Evolutionary conservation across 2,113 vertebrate genomes (phyloP).

Genomic region (Isichthys henryi): DNA sequence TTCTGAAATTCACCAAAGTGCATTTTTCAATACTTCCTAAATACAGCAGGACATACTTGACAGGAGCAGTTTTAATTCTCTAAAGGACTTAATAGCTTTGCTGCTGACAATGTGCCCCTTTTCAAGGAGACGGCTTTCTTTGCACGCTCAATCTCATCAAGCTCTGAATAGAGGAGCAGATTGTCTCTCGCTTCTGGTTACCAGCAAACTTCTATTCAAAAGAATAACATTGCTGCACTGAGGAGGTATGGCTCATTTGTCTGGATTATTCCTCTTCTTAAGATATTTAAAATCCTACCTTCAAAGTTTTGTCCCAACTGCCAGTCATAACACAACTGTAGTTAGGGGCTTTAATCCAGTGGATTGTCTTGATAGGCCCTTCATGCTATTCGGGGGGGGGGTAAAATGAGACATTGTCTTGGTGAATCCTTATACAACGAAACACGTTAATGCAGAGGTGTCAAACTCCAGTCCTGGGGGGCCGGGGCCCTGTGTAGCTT

Average conservation of each 20-base stretch:
- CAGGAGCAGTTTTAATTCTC: background rate
- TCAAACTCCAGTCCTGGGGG: too few species aligned
- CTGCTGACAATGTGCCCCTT: background rate
- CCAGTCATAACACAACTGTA: constrained; percentile 97
- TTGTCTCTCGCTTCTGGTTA: background rate
- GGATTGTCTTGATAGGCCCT: constrained; percentile 88
- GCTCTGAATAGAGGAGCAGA: background rate
- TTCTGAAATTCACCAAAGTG: background rate
- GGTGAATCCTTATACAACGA: background rate
- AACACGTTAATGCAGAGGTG: background rate
- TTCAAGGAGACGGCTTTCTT: background rate
- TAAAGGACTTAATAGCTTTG: background rate
- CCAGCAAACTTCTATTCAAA: background rate
- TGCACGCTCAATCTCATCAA: background rate
- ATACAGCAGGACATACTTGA: background rate
- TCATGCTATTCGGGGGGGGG: constrained; percentile 72
- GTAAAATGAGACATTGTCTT: background rate
- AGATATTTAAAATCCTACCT: constrained; percentile 58
- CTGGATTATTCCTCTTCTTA: background rate
- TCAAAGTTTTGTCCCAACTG: constrained; percentile 97
- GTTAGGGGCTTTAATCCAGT: constrained; percentile 98
- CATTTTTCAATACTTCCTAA: background rate
- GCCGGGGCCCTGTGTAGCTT: too few species aligned
- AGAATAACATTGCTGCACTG: background rate
- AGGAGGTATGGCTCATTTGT: background rate